Conservation (phyloP, 2,113 vertebrate species). For the Chamaetylas fuelleborni region DNA sequence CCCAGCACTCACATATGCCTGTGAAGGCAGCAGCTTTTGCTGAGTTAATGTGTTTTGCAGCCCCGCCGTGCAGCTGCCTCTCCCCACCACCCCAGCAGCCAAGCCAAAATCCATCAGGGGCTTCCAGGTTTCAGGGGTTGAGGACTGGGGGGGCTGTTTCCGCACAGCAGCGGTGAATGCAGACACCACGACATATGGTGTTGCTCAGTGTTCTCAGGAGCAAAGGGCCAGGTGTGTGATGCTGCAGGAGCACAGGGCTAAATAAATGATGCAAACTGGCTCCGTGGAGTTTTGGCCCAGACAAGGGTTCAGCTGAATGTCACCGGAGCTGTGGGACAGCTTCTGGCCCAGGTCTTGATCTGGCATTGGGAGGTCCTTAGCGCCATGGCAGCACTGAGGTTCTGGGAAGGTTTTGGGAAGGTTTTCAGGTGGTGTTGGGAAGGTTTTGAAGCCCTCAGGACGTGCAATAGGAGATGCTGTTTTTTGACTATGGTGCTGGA, state of each 20-base stretch:
- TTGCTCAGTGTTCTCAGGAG: background rate
- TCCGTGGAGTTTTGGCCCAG: background rate
- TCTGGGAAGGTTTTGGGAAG: background rate
- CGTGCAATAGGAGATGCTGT: rapidly evolving
- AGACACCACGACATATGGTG: constrained; percentile 47
- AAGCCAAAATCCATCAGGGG: background rate
- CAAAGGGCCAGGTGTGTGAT: background rate
- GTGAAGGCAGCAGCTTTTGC: background rate
- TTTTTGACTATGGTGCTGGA: rapidly evolving
- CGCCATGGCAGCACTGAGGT: background rate
- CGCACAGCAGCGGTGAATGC: rapidly evolving
- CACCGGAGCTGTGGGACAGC: background rate
- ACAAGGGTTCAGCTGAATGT: background rate
- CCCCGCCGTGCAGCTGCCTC: background rate
- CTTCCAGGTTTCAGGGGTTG: background rate
- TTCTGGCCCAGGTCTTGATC: background rate
- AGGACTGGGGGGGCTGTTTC: background rate
- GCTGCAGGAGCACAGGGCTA: background rate
- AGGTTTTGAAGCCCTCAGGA: background rate
- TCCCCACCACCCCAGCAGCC: background rate
- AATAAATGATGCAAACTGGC: constrained; percentile 7
- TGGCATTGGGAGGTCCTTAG: rapidly evolving
- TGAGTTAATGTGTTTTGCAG: background rate
- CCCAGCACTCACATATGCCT: background rate
- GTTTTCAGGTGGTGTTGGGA: background rate